Evolutionary conservation across 1,140 invertebrate species (phyloP).

Genomic region (Nasonia vitripennis): DNA sequence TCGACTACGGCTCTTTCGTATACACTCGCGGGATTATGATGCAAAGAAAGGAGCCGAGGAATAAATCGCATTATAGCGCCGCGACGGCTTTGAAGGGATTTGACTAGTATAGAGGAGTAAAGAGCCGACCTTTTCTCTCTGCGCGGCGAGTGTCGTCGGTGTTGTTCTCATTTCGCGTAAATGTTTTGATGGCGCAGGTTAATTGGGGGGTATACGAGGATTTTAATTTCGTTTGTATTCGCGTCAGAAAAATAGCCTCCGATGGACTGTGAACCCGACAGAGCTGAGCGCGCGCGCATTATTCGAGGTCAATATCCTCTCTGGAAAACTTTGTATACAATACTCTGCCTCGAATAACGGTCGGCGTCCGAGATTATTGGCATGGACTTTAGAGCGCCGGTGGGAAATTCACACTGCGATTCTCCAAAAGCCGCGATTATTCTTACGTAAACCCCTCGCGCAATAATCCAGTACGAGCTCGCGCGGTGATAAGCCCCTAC

Average conservation of each 20-base stretch:
- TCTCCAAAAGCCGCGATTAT: not conserved
- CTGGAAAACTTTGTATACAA: not conserved
- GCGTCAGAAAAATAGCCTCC: too few relatives aligned
- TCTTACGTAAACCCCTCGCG: not conserved
- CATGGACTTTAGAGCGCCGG: not conserved
- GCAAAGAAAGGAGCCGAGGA: not conserved
- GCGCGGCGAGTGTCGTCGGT: not conserved
- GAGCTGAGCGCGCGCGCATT: not conserved
- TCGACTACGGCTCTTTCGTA: not conserved
- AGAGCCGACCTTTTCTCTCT: constrained; percentile 11
- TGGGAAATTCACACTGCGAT: not conserved
- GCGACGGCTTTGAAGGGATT: not conserved
- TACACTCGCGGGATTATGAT: not conserved
- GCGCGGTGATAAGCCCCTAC: not conserved
- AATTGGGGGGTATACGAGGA: too few relatives aligned
- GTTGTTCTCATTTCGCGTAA: not conserved
- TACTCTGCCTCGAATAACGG: not conserved
- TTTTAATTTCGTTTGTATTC: not conserved
- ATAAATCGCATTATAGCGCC: not conserved
- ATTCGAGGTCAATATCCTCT: constrained; percentile 3
- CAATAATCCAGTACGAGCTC: not conserved
- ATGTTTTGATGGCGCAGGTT: not conserved
- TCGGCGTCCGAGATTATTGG: not conserved
- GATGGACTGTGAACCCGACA: not conserved
- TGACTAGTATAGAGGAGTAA: not conserved